These are phyloP conservation scores for Ooceraea biroi DNA, from an alignment of 1,140 invertebrate genomes.

Conservation along the genomic window DNA sequence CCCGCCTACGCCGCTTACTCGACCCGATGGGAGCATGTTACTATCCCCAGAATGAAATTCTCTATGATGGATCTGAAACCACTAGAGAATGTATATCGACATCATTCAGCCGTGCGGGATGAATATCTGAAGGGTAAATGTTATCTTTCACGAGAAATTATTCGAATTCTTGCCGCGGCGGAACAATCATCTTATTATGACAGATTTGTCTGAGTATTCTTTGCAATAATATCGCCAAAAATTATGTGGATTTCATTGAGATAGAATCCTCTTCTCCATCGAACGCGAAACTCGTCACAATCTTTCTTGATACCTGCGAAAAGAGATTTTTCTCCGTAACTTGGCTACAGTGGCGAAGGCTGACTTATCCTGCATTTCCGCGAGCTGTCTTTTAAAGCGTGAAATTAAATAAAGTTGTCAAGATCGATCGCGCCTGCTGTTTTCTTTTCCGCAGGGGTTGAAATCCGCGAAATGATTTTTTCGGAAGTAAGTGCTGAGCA, in stretches of 20 bases:
- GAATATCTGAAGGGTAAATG: conserved; percentile 2
- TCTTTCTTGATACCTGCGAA: conserved; percentile 40
- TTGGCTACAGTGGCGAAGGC: not conserved
- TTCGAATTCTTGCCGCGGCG: not conserved
- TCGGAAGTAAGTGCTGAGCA: not conserved
- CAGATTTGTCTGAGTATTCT: not conserved
- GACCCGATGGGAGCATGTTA: conserved; percentile 4
- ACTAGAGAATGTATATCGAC: conserved; percentile 15
- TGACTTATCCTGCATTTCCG: conserved; percentile 49
- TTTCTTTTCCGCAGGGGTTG: conserved; percentile 37
- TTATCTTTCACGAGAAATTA: not conserved
- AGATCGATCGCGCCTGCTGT: conserved; percentile 40
- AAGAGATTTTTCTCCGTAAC: conserved; percentile 51
- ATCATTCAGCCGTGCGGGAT: no score
- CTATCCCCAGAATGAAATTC: conserved; percentile 33
- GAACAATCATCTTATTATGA: not conserved
- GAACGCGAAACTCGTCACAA: conserved; percentile 3
- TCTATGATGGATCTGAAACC: conserved; percentile 33
- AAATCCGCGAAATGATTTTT: conserved; percentile 42
- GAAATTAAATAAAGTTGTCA: conserved; percentile 55
- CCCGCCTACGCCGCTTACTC: not conserved
- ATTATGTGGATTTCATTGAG: conserved; percentile 14
- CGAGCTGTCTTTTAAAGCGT: conserved; percentile 39
- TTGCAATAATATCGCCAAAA: not conserved
- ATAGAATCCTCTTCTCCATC: not conserved